These are phyloP conservation scores for Achatina immaculata DNA, from an alignment of 1,140 invertebrate genomes.

Conservation along the genomic window DNA sequence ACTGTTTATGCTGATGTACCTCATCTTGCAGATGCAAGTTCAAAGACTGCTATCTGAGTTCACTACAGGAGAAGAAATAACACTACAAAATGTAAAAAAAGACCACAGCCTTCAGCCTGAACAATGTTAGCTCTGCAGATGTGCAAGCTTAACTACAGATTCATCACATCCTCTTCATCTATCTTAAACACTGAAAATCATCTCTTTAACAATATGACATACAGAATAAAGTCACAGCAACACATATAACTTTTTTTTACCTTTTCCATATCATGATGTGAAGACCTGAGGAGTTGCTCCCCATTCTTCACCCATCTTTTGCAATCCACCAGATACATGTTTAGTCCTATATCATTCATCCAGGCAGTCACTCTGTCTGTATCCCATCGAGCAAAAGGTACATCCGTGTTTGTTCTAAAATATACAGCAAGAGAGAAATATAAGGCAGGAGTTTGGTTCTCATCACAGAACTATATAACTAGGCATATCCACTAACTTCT, in stretches of 20 bases:
- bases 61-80: too few species aligned
- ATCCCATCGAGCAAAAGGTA: conserved; percentile 80
- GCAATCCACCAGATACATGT: conserved; percentile 84
- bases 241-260: conserved; percentile 64
- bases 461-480: neutral
- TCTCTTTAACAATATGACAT: too few species aligned
- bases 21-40: too few species aligned
- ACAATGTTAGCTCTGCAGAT: too few species aligned
- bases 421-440: neutral
- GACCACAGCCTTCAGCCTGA: too few species aligned
- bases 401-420: conserved; percentile 45
- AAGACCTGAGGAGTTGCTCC: conserved; percentile 84
- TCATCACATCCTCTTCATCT: too few species aligned
- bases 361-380: conserved; percentile 88
- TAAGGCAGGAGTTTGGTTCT: neutral
- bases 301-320: conserved; percentile 86
- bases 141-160: too few species aligned
- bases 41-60: too few species aligned
- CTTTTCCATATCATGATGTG: conserved; percentile 88
- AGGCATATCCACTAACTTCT: too few species aligned
- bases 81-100: too few species aligned
- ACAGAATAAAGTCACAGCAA: neutral
- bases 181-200: too few species aligned
- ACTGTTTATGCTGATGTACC: too few species aligned
- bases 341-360: conserved; percentile 88